phyloP scores from a whole-genome alignment of 2,888 invertebrate genomes.

The Oscheius sp. region DNA sequence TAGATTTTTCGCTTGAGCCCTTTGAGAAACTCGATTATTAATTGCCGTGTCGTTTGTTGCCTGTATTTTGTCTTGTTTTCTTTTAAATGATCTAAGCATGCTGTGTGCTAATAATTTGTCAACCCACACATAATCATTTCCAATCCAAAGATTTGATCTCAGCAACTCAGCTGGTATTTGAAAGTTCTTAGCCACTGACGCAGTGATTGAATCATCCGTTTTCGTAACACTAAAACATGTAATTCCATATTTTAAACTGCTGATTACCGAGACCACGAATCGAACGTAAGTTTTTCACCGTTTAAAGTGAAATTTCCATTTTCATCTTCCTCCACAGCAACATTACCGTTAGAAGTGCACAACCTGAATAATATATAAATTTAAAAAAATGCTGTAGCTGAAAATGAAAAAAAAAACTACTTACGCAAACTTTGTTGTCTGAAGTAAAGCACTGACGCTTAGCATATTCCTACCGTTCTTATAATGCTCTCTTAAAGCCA shows the following conservation, averaged over 20 bases:
- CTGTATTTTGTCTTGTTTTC: neutral
- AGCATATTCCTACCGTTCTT: constrained; percentile 20
- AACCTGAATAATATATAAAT: constrained; percentile 24
- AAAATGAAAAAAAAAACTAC: neutral
- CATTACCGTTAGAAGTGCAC: constrained; percentile 41
- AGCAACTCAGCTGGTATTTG: no score
- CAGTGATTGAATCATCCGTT: neutral
- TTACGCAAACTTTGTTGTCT: constrained; percentile 31
- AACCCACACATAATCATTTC: no score
- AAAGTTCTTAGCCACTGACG: neutral
- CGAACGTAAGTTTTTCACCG: constrained; percentile 54
- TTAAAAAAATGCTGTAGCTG: neutral
- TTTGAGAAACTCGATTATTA: no score
- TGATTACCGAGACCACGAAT: constrained; percentile 51
- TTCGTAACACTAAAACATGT: constrained; percentile 1
- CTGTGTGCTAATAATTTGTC: no score
- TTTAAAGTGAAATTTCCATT: constrained; percentile 46
- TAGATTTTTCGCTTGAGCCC: no score
- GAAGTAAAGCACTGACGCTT: constrained; percentile 16
- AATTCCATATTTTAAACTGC: neutral
- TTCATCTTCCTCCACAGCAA: constrained; percentile 48
- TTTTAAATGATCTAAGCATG: neutral
- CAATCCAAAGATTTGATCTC: neutral
- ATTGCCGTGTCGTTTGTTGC: no score
- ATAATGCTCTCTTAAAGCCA: constrained; percentile 22